Percentiles rank a stretch among this genome's conserved stretches.
phyloP scores from a whole-genome alignment of 2,888 invertebrate genomes.

The Antheraea assamensis region DNA sequence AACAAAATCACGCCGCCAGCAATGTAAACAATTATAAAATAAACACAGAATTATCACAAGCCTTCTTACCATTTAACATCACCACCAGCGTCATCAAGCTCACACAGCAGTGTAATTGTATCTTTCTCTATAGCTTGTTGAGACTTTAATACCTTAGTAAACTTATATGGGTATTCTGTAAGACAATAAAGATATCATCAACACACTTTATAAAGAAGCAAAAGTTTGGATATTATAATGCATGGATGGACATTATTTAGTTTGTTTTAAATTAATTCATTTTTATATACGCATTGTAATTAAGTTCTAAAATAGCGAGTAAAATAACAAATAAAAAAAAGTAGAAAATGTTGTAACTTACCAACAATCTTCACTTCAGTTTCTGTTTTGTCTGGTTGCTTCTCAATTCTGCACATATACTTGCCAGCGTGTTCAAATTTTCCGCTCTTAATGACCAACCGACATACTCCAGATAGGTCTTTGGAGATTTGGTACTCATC shows the following conservation, averaged over 20 bases:
- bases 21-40: neutral
- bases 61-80: slow-evolving; percentile 92
- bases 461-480: slow-evolving; percentile 95
- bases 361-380: slow-evolving; percentile 90
- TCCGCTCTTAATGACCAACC: slow-evolving; percentile 91
- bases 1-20: too few relatives aligned
- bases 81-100: slow-evolving; percentile 97
- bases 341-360: slow-evolving; percentile 50
- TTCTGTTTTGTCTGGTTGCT: slow-evolving; percentile 93
- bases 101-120: slow-evolving; percentile 95
- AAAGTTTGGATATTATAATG: neutral
- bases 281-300: too few relatives aligned
- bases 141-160: slow-evolving; percentile 96
- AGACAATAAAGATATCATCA: slow-evolving; percentile 28
- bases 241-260: neutral
- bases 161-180: slow-evolving; percentile 96
- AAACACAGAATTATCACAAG: neutral
- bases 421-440: slow-evolving; percentile 93
- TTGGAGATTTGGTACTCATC: slow-evolving; percentile 94
- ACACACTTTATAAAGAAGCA: neutral
- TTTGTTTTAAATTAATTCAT: neutral
- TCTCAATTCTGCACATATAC: slow-evolving; percentile 94
- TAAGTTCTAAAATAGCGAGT: neutral
- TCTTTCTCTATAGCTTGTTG: slow-evolving; percentile 97
- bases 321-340: neutral